These are phyloP conservation scores for Mormyrops attenuatus DNA, from an alignment of 2,797 vertebrate genomes.

Conservation along the genomic window DNA sequence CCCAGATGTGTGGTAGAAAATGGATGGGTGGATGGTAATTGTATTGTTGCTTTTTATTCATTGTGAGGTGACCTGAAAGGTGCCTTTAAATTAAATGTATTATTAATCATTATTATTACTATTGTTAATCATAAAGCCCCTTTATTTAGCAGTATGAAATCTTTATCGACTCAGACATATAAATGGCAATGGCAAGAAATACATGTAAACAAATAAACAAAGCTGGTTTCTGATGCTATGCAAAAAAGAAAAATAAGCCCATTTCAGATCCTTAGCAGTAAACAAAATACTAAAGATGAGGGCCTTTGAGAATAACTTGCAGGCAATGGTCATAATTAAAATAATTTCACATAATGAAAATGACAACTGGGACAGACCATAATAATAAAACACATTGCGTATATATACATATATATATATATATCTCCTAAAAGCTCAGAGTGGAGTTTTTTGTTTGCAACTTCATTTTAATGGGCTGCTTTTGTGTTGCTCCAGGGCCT, in stretches of 20 bases:
- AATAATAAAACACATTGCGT: not conserved
- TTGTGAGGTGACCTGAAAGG: not conserved
- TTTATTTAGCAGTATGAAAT: not conserved
- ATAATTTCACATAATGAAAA: not conserved
- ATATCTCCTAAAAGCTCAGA: conserved; percentile 52
- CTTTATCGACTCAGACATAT: not conserved
- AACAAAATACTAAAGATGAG: not conserved
- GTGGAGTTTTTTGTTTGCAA: not conserved
- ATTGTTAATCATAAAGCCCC: not conserved
- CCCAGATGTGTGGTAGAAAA: not conserved
- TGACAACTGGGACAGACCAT: conserved; percentile 57
- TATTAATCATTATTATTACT: not conserved
- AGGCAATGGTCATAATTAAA: not conserved
- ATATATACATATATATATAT: conserved; percentile 39
- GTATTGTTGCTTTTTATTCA: not conserved
- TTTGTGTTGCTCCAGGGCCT: conserved; percentile 7
- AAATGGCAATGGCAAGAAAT: not conserved
- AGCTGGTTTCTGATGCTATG: not conserved
- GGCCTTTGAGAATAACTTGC: conserved; percentile 37
- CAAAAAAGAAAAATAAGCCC: not conserved
- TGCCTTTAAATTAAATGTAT: not conserved
- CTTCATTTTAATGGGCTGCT: conserved; percentile 12
- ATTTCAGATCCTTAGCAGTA: not conserved
- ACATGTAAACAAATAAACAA: not conserved
- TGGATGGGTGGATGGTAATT: not conserved